Conservation (phyloP, 1,140 invertebrate genomes). For the Cyphomyrmex costatus region DNA sequence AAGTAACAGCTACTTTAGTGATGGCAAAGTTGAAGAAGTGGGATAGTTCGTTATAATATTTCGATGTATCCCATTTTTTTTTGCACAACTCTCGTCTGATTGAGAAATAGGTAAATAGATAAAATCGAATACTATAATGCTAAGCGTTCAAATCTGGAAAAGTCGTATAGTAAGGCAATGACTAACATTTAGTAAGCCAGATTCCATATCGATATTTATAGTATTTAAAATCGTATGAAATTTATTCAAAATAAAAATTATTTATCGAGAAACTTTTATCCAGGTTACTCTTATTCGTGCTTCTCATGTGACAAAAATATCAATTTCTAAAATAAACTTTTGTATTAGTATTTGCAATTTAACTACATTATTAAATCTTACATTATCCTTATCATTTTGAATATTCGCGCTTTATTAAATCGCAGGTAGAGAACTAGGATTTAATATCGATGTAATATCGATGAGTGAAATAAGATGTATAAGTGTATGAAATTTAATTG, state of each 20-base stretch:
- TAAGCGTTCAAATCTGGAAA: background rate
- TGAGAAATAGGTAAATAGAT: background rate
- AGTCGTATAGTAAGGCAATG: background rate
- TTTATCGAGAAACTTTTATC: background rate
- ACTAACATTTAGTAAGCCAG: conserved; percentile 7
- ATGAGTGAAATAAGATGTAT: background rate
- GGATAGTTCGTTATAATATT: background rate
- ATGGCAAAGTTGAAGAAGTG: background rate
- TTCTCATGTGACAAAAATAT: background rate
- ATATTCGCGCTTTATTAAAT: background rate
- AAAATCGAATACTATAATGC: background rate
- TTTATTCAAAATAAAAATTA: background rate
- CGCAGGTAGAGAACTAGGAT: background rate
- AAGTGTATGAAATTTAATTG: background rate
- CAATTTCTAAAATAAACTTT: background rate
- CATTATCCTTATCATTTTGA: background rate
- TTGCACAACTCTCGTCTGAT: background rate
- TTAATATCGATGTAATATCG: background rate
- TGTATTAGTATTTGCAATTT: background rate
- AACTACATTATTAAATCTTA: background rate
- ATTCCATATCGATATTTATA: background rate
- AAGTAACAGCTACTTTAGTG: background rate
- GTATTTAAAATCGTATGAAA: background rate
- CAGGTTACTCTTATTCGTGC: background rate
- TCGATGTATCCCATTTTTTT: background rate